phyloP scores from a whole-genome alignment of 2,888 invertebrate species.

The Hoplodrina ambigua region DNA sequence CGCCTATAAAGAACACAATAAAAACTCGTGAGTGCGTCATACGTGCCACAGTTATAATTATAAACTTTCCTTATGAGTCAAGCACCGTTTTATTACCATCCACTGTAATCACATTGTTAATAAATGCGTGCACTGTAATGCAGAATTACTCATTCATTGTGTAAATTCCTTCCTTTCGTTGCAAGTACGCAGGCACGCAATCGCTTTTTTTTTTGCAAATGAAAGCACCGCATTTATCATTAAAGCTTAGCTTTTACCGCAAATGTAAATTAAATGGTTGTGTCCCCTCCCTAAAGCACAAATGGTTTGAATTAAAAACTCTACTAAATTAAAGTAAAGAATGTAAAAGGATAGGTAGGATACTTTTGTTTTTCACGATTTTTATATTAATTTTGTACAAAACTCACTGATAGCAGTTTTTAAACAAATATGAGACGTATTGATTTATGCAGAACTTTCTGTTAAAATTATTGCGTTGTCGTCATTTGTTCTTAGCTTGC shows the following conservation, averaged over 20 bases:
- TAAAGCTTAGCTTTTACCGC: slow-evolving; percentile 61
- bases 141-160: slow-evolving; percentile 22
- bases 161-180: slow-evolving; percentile 24
- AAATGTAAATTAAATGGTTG: slow-evolving; percentile 70
- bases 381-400: neutral
- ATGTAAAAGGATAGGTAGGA: slow-evolving; percentile 36
- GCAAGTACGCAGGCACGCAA: slow-evolving; percentile 26
- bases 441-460: neutral
- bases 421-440: slow-evolving; percentile 19
- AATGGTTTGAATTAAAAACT: slow-evolving; percentile 62
- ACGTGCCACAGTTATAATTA: slow-evolving; percentile 28
- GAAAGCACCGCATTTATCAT: slow-evolving; percentile 54
- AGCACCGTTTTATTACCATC: slow-evolving; percentile 3
- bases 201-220: slow-evolving; percentile 26
- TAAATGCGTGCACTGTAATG: slow-evolving; percentile 23
- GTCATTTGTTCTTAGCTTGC: too few species aligned
- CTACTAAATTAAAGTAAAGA: slow-evolving; percentile 55
- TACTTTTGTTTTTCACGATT: slow-evolving; percentile 37
- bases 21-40: slow-evolving; percentile 22
- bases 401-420: neutral
- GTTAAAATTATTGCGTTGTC: too few species aligned
- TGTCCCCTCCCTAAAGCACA: slow-evolving; percentile 57
- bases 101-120: slow-evolving; percentile 11
- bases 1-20: slow-evolving; percentile 5
- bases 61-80: slow-evolving; percentile 28